These are phyloP conservation scores for Leptoteleia sp. DNA, from an alignment of 1,140 invertebrate genomes.

Conservation along the genomic window DNA sequence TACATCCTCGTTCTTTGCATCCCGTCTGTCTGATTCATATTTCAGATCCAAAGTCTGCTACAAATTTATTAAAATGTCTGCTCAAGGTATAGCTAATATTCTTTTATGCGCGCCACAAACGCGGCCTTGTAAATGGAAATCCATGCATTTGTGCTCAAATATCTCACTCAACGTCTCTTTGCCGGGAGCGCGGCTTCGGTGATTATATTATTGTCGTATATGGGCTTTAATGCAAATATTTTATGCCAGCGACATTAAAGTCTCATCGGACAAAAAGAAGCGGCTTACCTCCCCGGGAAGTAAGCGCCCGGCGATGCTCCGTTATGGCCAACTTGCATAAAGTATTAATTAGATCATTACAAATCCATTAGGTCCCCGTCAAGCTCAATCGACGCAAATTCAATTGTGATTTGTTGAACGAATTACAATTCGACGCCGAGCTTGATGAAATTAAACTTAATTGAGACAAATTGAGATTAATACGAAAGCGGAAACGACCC, in stretches of 20 bases:
- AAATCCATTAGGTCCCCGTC: background rate
- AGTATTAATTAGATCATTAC: slow-evolving; percentile 4
- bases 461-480: no score
- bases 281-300: no score
- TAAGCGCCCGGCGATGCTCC: no score
- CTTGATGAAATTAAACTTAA: no score
- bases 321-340: slow-evolving; percentile 2
- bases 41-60: slow-evolving; percentile 54
- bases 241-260: background rate
- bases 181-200: background rate
- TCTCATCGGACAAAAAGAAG: no score
- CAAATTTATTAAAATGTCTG: slow-evolving; percentile 60
- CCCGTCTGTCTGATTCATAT: slow-evolving; percentile 57
- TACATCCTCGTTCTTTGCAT: slow-evolving; percentile 59
- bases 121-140: slow-evolving; percentile 32
- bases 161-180: slow-evolving; percentile 12
- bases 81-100: slow-evolving; percentile 51
- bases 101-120: slow-evolving; percentile 35
- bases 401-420: no score
- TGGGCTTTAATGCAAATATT: background rate
- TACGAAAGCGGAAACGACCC: no score
- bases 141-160: slow-evolving; percentile 23
- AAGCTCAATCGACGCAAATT: background rate
- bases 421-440: no score
- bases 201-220: slow-evolving; percentile 26